Evolutionary conservation across 2,797 vertebrate species (phyloP).

Genomic region (Thripadectes ignobilis): DNA sequence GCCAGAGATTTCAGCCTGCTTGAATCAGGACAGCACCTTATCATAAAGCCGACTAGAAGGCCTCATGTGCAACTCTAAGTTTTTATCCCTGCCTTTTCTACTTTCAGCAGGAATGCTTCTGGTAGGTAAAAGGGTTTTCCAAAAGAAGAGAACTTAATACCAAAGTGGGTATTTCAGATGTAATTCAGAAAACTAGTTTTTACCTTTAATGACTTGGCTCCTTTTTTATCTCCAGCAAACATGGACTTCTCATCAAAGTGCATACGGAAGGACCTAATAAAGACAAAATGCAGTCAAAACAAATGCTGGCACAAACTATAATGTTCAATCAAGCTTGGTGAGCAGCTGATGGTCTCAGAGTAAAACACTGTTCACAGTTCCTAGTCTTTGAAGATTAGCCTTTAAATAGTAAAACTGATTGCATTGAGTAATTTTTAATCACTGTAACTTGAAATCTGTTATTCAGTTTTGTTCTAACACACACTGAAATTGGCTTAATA

Average conservation of each 20-base stretch:
- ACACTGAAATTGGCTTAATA: not conserved
- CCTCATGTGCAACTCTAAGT: not conserved
- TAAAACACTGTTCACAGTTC: not conserved
- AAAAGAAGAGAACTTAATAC: not conserved
- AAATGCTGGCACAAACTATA: not conserved
- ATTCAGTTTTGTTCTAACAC: not conserved
- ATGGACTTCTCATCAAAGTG: constrained; percentile 98
- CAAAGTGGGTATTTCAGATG: not conserved
- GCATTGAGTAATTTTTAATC: not conserved
- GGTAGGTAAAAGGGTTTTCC: not conserved
- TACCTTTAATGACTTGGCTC: constrained; percentile 92
- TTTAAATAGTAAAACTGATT: not conserved
- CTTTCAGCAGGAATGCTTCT: not conserved
- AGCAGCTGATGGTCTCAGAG: not conserved
- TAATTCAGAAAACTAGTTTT: not conserved
- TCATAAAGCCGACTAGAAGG: not conserved
- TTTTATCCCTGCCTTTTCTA: not conserved
- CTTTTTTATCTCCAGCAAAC: constrained; percentile 92
- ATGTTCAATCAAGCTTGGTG: not conserved
- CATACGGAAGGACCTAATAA: constrained; percentile 89
- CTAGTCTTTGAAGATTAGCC: not conserved
- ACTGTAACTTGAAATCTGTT: not conserved
- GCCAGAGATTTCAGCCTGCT: not conserved
- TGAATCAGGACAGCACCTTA: not conserved
- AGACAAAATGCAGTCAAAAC: not conserved